Percentiles rank a stretch among this genome's conserved stretches.
phyloP scores from a whole-genome alignment of 2,888 invertebrate species.

The Leptopilina drosophilae region DNA sequence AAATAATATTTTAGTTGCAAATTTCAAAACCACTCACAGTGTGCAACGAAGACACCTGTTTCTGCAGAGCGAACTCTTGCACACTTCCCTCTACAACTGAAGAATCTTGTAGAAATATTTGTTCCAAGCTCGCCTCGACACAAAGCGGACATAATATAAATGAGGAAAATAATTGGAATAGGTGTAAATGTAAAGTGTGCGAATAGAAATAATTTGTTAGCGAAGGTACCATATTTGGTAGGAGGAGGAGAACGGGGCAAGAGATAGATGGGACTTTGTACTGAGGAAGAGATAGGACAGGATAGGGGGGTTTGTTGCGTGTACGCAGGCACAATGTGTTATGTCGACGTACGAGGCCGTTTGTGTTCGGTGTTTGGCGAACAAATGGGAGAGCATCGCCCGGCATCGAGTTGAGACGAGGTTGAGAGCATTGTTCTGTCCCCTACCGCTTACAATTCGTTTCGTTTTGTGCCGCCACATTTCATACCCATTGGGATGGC shows the following conservation, averaged over 20 bases:
- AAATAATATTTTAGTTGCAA: no score
- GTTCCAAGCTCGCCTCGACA: no score
- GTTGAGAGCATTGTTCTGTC: conserved; percentile 72
- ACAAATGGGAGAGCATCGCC: conserved; percentile 74
- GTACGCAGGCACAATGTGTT: conserved; percentile 58
- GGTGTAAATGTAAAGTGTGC: background rate
- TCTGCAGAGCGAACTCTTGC: no score
- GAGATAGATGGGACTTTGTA: conserved; percentile 18
- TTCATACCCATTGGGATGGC: conserved; percentile 64
- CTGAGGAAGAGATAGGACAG: conserved; percentile 21
- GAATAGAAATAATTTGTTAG: background rate
- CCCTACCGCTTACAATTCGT: conserved; percentile 60
- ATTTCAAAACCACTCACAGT: no score
- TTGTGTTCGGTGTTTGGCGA: conserved; percentile 73
- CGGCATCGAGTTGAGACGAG: conserved; percentile 64
- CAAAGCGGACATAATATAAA: background rate
- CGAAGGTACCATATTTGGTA: background rate
- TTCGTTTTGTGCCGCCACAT: conserved; percentile 66
- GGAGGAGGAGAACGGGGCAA: no score
- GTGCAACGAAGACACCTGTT: no score
- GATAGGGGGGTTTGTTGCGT: conserved; percentile 26
- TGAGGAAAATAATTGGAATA: background rate
- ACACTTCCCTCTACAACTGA: no score
- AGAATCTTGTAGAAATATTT: no score
- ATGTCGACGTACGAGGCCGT: conserved; percentile 61